These are phyloP conservation scores for Theocolax elegans DNA, from an alignment of 1,140 invertebrate species.

Conservation along the genomic window DNA sequence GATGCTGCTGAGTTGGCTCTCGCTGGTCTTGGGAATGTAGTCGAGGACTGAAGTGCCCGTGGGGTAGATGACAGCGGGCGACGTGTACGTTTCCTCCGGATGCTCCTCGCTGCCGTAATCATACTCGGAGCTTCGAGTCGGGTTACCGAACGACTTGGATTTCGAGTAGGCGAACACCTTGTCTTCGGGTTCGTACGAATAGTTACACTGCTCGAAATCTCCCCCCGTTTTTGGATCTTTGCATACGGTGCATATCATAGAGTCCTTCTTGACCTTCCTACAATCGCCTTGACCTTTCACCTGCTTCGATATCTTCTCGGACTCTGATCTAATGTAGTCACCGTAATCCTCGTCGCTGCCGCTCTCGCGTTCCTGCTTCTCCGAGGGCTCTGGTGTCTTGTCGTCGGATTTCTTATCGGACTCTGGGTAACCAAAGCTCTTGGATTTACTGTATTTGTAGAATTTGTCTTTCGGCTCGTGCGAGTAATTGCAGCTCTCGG, in stretches of 20 bases:
- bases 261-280: conserved; percentile 72
- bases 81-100: conserved; percentile 15
- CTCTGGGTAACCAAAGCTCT: conserved; percentile 58
- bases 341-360: conserved; percentile 16
- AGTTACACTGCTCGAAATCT: conserved; percentile 79
- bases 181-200: conserved; percentile 75
- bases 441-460: conserved; percentile 71
- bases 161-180: conserved; percentile 74
- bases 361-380: conserved; percentile 4
- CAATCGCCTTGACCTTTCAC: conserved; percentile 60
- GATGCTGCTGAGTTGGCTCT: not conserved
- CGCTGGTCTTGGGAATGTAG: conserved; percentile 27
- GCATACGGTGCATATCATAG: conserved; percentile 76
- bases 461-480: conserved; percentile 76
- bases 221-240: conserved; percentile 77
- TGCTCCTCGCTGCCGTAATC: conserved; percentile 5
- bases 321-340: conserved; percentile 49
- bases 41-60: conserved; percentile 12
- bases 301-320: conserved; percentile 50
- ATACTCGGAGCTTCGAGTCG: conserved; percentile 34
- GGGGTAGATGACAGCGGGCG: conserved; percentile 20
- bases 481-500: conserved; percentile 77
- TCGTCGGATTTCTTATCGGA: not conserved
- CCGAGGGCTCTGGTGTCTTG: not conserved
- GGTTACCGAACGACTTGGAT: conserved; percentile 56